Evolutionary conservation across 1,140 invertebrate species (phyloP).

Genomic region (Cataglyphis hispanica): DNA sequence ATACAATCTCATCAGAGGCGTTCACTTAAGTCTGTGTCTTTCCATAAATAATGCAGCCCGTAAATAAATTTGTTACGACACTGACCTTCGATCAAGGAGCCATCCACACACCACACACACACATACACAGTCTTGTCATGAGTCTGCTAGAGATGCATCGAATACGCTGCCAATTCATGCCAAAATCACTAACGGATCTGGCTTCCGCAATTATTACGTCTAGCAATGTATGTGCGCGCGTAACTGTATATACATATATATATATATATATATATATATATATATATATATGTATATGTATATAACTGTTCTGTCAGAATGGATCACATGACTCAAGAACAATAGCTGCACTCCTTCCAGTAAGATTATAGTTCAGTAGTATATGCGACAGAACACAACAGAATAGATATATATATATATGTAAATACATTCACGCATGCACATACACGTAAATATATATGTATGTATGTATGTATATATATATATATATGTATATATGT

Average conservation of each 20-base stretch:
- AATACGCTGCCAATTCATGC: constrained; percentile 60
- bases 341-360: too few species aligned
- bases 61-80: constrained; percentile 62
- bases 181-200: neutral
- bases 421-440: neutral
- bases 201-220: neutral
- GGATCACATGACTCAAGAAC: too few species aligned
- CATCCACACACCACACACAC: neutral
- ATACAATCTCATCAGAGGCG: neutral
- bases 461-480: too few species aligned
- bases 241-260: neutral
- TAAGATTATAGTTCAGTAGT: too few species aligned
- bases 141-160: constrained; percentile 26
- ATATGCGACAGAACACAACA: too few species aligned
- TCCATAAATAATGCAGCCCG: constrained; percentile 69
- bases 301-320: too few species aligned
- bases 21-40: constrained; percentile 55
- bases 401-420: too few species aligned
- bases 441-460: neutral
- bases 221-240: neutral
- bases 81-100: constrained; percentile 68
- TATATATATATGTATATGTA: too few species aligned
- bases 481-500: too few species aligned
- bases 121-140: constrained; percentile 3
- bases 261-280: neutral